These are phyloP conservation scores for Zapus hudsonius DNA, from an alignment of 2,113 vertebrate species.

Conservation along the genomic window DNA sequence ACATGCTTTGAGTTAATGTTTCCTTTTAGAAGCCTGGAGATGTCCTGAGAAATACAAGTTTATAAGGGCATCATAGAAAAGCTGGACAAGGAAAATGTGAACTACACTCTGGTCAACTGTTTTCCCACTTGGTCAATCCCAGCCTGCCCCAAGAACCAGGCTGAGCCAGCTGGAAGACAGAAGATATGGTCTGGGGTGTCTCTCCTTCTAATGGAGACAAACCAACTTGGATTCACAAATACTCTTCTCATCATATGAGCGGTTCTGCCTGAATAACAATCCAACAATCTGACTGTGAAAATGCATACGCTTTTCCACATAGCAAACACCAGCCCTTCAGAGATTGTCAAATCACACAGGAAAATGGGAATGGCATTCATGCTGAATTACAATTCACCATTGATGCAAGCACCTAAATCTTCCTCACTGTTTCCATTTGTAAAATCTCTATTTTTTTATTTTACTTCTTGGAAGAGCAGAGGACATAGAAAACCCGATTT, in stretches of 20 bases:
- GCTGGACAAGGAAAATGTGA: conserved; percentile 17
- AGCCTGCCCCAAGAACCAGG: background rate
- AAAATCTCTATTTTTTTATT: conserved; percentile 27
- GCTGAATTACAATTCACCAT: conserved; percentile 4
- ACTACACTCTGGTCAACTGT: background rate
- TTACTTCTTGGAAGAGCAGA: background rate
- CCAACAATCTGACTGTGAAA: conserved; percentile 56
- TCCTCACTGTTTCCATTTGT: conserved; percentile 58
- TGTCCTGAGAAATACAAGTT: conserved; percentile 10
- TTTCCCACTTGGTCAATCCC: background rate
- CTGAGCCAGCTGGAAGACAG: background rate
- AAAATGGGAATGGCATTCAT: conserved; percentile 18
- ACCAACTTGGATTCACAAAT: conserved; percentile 57
- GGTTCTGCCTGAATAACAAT: conserved; percentile 56
- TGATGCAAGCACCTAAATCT: conserved; percentile 9
- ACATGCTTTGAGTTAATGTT: background rate
- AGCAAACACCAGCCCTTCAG: background rate
- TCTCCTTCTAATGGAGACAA: conserved; percentile 54
- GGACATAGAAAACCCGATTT: background rate
- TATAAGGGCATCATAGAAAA: background rate
- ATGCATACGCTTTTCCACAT: conserved; percentile 58
- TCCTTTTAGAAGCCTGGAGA: background rate
- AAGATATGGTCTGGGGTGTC: background rate
- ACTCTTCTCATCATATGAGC: conserved; percentile 38
- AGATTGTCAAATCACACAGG: conserved; percentile 32